phyloP scores from a whole-genome alignment of 2,113 vertebrate species.

The Gobio gobio region DNA sequence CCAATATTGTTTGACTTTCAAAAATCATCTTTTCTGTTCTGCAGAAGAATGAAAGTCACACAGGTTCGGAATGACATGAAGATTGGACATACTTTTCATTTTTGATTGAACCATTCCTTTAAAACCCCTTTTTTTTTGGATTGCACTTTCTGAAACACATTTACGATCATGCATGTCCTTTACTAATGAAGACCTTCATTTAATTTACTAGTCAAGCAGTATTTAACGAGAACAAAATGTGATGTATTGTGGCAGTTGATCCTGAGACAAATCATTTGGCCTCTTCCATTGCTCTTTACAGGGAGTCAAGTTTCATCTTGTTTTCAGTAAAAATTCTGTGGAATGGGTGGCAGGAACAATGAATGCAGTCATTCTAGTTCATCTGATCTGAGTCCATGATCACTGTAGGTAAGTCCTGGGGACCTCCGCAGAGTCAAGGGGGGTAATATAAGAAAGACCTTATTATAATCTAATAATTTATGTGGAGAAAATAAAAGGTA shows the following conservation, averaged over 20 bases:
- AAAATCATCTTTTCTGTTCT: neutral
- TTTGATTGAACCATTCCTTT: neutral
- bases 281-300: conserved; percentile 33
- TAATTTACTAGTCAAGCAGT: neutral
- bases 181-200: neutral
- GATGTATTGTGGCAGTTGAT: conserved; percentile 18
- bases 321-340: conserved; percentile 8
- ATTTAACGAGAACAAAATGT: neutral
- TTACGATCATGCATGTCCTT: neutral
- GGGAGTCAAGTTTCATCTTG: neutral
- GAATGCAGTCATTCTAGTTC: neutral
- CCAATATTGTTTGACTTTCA: neutral
- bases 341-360: neutral
- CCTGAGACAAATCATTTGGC: conserved; percentile 6
- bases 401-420: neutral
- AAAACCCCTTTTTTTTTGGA: neutral
- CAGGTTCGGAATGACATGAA: neutral
- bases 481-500: neutral
- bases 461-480: neutral
- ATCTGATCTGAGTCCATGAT: neutral
- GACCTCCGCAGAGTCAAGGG: neutral
- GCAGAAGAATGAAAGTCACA: neutral
- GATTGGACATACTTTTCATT: too few species aligned
- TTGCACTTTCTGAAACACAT: neutral
- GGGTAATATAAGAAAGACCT: conserved; percentile 3